Conservation (phyloP, 2,797 vertebrate genomes). For the Perodicticus potto region DNA sequence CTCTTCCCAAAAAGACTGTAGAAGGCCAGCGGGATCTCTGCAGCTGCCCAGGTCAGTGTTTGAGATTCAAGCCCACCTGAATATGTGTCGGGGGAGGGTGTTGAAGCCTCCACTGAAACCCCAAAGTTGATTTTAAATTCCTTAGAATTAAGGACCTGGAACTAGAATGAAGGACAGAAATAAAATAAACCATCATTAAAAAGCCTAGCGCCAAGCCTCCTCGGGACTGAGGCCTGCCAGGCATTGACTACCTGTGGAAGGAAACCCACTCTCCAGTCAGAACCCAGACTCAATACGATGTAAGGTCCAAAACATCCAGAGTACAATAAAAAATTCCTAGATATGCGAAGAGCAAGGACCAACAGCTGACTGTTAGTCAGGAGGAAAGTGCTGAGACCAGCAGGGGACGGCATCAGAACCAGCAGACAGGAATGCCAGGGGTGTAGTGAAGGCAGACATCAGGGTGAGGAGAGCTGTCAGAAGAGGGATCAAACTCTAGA, state of each 20-base stretch:
- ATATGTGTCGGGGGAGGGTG: too few relatives aligned
- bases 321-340: background rate
- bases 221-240: background rate
- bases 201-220: background rate
- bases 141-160: background rate
- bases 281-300: background rate
- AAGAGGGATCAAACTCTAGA: background rate
- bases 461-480: background rate
- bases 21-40: background rate
- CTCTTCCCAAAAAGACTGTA: background rate
- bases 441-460: background rate
- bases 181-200: background rate
- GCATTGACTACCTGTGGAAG: background rate
- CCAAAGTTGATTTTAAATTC: background rate
- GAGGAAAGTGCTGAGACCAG: background rate
- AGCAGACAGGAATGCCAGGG: too few relatives aligned
- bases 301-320: background rate
- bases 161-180: background rate
- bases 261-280: background rate
- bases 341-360: background rate
- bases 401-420: too few relatives aligned
- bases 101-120: background rate
- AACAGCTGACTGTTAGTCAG: background rate
- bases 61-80: background rate
- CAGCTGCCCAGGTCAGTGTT: background rate